These are phyloP conservation scores for Arbacia lixula DNA, from an alignment of 53 echinoderm and acorn worm genomes.

Conservation along the genomic window DNA sequence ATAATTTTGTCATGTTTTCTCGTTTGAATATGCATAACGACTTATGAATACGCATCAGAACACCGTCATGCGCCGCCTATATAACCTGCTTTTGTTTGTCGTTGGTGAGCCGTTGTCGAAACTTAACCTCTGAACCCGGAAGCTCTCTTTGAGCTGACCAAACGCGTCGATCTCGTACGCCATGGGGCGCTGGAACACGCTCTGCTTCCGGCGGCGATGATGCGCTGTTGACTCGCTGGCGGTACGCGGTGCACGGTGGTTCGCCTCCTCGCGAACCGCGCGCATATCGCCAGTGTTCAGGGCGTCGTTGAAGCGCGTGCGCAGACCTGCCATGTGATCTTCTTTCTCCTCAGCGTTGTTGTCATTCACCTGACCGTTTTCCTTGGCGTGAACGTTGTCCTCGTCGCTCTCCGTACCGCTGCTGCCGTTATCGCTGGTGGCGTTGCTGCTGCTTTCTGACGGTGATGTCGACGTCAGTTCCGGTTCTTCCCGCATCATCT, in stretches of 20 bases:
- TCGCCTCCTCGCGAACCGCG: background rate
- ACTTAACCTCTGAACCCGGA: constrained; percentile 31
- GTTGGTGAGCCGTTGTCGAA: constrained; percentile 29
- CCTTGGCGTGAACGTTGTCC: background rate
- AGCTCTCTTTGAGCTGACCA: constrained; percentile 35
- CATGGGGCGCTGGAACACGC: constrained; percentile 30
- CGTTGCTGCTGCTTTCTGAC: background rate
- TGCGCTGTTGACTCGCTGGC: background rate
- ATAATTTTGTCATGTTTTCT: too few species aligned
- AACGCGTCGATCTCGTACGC: constrained; percentile 54
- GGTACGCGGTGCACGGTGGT: background rate
- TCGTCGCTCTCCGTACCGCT: background rate
- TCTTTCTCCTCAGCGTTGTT: background rate
- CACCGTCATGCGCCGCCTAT: constrained; percentile 34
- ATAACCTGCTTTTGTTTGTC: background rate
- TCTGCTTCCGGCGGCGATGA: constrained; percentile 17
- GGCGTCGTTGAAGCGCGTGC: constrained; percentile 23
- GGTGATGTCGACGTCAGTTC: constrained; percentile 9
- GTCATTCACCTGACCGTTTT: background rate
- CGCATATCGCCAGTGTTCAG: background rate
- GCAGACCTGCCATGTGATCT: background rate
- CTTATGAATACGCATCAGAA: constrained; percentile 28
- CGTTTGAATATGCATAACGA: too few species aligned
- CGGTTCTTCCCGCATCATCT: constrained; percentile 38
- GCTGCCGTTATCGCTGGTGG: background rate